Evolutionary conservation across 2,113 vertebrate genomes (phyloP).

Genomic region (Sebastes schlegelii): DNA sequence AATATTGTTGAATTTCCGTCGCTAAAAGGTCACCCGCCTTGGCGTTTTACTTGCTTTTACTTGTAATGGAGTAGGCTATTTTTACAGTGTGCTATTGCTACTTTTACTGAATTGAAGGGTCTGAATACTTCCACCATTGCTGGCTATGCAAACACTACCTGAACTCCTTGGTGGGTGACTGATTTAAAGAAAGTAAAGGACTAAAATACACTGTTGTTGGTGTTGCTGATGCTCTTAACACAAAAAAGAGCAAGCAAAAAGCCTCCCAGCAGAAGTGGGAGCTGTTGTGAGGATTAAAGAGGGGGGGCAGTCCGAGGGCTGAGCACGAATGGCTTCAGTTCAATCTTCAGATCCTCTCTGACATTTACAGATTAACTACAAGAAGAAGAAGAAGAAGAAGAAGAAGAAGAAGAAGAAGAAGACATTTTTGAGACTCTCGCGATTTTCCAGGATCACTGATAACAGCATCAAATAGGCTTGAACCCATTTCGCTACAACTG

Average conservation of each 20-base stretch:
- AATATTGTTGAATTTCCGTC: too few species aligned
- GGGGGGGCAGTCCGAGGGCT: neutral
- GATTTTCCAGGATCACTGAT: neutral
- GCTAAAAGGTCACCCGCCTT: too few species aligned
- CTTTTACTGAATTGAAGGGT: neutral
- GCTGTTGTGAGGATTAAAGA: conserved; percentile 1
- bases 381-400: neutral
- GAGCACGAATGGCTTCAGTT: neutral
- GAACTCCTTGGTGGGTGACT: neutral
- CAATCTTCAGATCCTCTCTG: conserved; percentile 5
- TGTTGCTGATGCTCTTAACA: neutral
- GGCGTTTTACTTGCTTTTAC: too few species aligned
- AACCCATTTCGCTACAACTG: neutral
- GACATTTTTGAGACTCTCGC: neutral
- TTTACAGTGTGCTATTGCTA: neutral
- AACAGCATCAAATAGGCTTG: neutral
- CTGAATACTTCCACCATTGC: neutral
- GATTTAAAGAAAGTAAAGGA: neutral
- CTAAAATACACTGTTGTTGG: neutral
- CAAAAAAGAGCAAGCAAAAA: neutral
- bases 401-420: neutral
- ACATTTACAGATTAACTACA: neutral
- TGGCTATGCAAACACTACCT: neutral
- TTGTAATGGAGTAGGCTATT: neutral
- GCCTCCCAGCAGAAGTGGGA: neutral